phyloP scores from a whole-genome alignment of 2,113 vertebrate species.

The Otocyon megalotis region DNA sequence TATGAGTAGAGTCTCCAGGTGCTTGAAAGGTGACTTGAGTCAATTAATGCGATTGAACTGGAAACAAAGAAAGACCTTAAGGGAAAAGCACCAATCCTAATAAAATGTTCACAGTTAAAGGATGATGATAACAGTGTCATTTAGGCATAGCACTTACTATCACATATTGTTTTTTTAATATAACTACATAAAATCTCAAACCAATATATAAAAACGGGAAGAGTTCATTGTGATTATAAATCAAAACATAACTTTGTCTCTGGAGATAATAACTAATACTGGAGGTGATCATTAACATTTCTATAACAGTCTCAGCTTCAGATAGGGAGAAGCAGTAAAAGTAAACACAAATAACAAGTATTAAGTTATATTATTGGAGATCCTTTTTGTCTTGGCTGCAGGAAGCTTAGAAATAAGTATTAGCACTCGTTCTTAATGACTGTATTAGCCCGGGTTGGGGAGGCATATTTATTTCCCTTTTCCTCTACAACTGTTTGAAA shows the following conservation, averaged over 20 bases:
- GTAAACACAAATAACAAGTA: not conserved
- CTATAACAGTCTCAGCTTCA: not conserved
- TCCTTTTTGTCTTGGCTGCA: not conserved
- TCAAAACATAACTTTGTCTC: not conserved
- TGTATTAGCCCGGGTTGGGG: not conserved
- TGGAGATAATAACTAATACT: not conserved
- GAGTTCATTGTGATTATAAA: not conserved
- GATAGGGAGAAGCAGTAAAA: not conserved
- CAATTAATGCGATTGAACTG: not conserved
- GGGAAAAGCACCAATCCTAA: not conserved
- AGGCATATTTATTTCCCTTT: not conserved
- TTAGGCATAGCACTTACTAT: not conserved
- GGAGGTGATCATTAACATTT: not conserved
- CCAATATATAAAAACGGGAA: not conserved
- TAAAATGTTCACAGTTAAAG: not conserved
- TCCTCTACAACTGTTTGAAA: not conserved
- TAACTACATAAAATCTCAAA: not conserved
- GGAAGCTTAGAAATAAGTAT: not conserved
- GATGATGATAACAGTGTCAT: not conserved
- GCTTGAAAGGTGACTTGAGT: not conserved
- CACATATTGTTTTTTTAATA: not conserved
- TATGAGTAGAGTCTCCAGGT: not conserved
- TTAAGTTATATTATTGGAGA: not conserved
- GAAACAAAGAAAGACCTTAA: constrained; percentile 1
- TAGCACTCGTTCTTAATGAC: not conserved